Evolutionary conservation across 1,140 invertebrate genomes (phyloP).

Genomic region (Argopecten irradians): DNA sequence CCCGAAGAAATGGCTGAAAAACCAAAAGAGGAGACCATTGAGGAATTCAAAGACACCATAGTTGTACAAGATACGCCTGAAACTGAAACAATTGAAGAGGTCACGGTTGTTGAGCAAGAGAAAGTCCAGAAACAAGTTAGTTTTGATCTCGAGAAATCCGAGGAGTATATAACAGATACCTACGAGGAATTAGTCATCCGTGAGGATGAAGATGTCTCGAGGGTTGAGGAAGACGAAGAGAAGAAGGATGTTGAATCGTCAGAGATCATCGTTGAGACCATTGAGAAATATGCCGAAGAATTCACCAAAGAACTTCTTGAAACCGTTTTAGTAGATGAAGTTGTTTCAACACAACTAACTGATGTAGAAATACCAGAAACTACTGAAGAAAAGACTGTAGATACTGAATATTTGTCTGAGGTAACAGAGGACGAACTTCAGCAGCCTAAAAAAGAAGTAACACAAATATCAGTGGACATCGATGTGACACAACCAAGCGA

Average conservation of each 20-base stretch:
- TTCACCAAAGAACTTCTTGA: slow-evolving; percentile 36
- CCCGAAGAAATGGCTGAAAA: neutral
- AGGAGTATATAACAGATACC: neutral
- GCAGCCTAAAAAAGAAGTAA: neutral
- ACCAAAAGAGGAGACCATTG: slow-evolving; percentile 26
- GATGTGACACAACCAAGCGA: slow-evolving; percentile 46
- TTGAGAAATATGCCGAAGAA: slow-evolving; percentile 25
- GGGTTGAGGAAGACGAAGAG: slow-evolving; percentile 24
- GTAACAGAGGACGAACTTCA: slow-evolving; percentile 7
- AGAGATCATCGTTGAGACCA: slow-evolving; percentile 24
- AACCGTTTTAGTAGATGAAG: slow-evolving; percentile 35
- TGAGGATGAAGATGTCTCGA: slow-evolving; percentile 1
- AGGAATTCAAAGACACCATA: neutral
- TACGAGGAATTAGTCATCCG: neutral
- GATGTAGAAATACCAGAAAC: slow-evolving; percentile 28
- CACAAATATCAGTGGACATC: slow-evolving; percentile 5
- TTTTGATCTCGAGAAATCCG: slow-evolving; percentile 14
- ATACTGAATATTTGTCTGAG: neutral
- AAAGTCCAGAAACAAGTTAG: slow-evolving; percentile 3
- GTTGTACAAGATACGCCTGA: neutral
- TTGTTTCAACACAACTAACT: neutral
- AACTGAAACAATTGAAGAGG: neutral
- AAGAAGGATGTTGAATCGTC: slow-evolving; percentile 1
- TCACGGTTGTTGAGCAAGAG: neutral
- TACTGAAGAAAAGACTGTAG: slow-evolving; percentile 21